Evolutionary conservation across 1,140 invertebrate genomes (phyloP).

Genomic region (Agrypnia vestita): DNA sequence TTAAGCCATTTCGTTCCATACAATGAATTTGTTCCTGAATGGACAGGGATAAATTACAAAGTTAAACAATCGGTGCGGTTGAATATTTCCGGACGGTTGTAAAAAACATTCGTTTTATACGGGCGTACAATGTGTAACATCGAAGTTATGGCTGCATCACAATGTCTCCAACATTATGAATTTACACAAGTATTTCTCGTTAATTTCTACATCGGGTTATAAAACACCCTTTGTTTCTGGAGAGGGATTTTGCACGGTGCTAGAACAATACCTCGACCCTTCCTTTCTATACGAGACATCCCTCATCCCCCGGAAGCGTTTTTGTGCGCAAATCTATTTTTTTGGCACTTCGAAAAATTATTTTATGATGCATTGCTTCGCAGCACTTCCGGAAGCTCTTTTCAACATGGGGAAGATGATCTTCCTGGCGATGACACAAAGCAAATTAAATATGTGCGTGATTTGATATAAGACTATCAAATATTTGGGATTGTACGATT

Average conservation of each 20-base stretch:
- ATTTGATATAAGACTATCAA: too few species aligned
- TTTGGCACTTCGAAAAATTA: conserved; percentile 55
- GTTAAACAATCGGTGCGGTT: conserved; percentile 28
- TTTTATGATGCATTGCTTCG: conserved; percentile 49
- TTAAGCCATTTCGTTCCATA: conserved; percentile 11
- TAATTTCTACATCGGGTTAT: conserved; percentile 36
- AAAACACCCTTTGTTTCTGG: conserved; percentile 27
- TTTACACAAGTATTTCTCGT: conserved; percentile 53
- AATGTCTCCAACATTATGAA: conserved; percentile 39
- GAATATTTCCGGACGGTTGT: conserved; percentile 37
- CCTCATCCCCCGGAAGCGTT: conserved; percentile 44
- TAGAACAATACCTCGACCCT: conserved; percentile 43
- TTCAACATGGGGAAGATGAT: neutral
- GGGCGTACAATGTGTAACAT: neutral
- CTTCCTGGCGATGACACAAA: neutral
- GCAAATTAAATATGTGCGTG: neutral
- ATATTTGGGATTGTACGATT: too few species aligned
- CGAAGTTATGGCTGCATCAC: neutral
- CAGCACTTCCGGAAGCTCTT: conserved; percentile 36
- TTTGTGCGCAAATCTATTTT: conserved; percentile 56
- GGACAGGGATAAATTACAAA: conserved; percentile 15
- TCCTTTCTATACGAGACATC: conserved; percentile 28
- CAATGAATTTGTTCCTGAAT: neutral
- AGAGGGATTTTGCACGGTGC: conserved; percentile 7
- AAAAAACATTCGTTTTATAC: conserved; percentile 26